Percentiles rank a stretch among this genome's conserved stretches.
These are phyloP conservation scores for Petromus typicus DNA, from an alignment of 2,113 vertebrate species.

Conservation along the genomic window DNA sequence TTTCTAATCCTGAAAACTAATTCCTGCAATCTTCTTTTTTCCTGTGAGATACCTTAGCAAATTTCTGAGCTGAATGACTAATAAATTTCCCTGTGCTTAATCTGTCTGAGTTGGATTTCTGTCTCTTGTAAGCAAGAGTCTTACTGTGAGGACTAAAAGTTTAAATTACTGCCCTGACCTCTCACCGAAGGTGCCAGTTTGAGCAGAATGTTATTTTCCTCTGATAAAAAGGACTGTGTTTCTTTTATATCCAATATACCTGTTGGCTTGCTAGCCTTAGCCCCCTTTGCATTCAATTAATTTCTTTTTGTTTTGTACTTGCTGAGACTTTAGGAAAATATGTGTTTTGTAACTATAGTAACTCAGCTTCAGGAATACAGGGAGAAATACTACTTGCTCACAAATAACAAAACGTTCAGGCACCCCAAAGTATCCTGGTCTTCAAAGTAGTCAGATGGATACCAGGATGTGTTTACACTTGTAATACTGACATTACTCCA, in stretches of 20 bases:
- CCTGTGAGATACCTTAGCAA: not conserved
- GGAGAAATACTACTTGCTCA: not conserved
- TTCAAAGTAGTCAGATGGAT: not conserved
- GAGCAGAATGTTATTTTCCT: not conserved
- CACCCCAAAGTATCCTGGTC: not conserved
- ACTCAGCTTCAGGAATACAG: not conserved
- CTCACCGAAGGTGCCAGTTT: not conserved
- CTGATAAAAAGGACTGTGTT: not conserved
- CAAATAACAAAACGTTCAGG: constrained; percentile 1
- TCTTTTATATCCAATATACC: constrained; percentile 15
- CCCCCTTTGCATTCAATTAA: not conserved
- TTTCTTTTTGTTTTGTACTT: constrained; percentile 10
- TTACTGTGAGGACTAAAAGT: constrained; percentile 21
- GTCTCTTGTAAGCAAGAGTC: constrained; percentile 34
- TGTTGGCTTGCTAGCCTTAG: not conserved
- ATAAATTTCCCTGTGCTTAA: constrained; percentile 32
- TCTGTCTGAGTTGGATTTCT: constrained; percentile 30
- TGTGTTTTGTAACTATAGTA: not conserved
- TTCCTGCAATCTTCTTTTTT: not conserved
- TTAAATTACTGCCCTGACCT: not conserved
- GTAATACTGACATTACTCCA: not conserved
- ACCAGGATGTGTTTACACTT: not conserved
- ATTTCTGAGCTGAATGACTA: not conserved
- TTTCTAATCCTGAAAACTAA: not conserved
- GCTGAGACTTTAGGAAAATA: not conserved